Percentiles rank a stretch among this genome's conserved stretches.
phyloP scores from a whole-genome alignment of 2,113 vertebrate genomes.

The Lepus europaeus region DNA sequence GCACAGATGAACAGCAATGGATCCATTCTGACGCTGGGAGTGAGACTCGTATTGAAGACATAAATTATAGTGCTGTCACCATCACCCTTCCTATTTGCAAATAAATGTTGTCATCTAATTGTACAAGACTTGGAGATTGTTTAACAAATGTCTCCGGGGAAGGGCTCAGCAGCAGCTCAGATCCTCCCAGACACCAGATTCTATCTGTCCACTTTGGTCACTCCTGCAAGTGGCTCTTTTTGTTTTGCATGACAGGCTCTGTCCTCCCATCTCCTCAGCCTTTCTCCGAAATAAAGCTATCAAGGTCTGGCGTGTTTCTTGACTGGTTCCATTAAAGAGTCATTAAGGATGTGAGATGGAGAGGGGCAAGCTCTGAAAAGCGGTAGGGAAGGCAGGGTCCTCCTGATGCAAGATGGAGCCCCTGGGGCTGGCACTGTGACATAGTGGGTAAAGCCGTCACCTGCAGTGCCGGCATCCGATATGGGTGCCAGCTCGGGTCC shows the following conservation, averaged over 20 bases:
- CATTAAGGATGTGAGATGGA: slow-evolving; percentile 75
- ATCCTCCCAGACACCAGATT: slow-evolving; percentile 78
- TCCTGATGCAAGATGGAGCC: neutral
- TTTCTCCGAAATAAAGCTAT: slow-evolving; percentile 56
- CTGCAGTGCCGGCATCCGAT: no score
- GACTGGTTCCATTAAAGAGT: slow-evolving; percentile 77
- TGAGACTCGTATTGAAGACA: slow-evolving; percentile 86
- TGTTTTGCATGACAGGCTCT: slow-evolving; percentile 24
- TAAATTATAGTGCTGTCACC: slow-evolving; percentile 88
- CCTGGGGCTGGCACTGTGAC: neutral
- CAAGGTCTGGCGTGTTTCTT: slow-evolving; percentile 65
- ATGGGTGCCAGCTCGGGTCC: no score
- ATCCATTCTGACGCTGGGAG: slow-evolving; percentile 72
- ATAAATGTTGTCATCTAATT: slow-evolving; percentile 89
- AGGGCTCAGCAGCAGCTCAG: slow-evolving; percentile 61
- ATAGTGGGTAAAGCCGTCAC: no score
- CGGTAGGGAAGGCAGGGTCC: neutral
- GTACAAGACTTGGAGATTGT: slow-evolving; percentile 83
- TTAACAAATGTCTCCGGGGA: slow-evolving; percentile 85
- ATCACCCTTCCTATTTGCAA: slow-evolving; percentile 85
- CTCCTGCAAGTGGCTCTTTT: neutral
- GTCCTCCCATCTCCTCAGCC: slow-evolving; percentile 70
- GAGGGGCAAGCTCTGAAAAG: slow-evolving; percentile 23
- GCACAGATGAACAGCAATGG: slow-evolving; percentile 80
- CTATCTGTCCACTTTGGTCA: slow-evolving; percentile 66